Evolutionary conservation across 2,888 invertebrate genomes (phyloP).

Genomic region (Aleiodes leptofemur): DNA sequence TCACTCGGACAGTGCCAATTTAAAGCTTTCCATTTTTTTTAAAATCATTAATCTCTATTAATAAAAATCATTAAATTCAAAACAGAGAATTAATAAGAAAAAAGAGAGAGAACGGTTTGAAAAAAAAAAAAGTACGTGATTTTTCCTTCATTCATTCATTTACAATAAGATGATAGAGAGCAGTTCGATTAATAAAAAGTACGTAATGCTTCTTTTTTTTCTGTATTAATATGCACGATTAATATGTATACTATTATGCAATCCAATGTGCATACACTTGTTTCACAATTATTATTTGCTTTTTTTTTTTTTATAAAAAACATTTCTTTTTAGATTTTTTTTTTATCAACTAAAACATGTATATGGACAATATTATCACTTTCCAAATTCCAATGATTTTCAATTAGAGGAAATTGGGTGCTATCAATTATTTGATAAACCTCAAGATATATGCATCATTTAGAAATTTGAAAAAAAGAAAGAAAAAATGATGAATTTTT

Average conservation of each 20-base stretch:
- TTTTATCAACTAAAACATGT: slow-evolving; percentile 24
- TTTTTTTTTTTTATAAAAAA: not conserved
- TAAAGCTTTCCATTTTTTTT: slow-evolving; percentile 5
- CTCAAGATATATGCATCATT: no score
- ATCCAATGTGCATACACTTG: not conserved
- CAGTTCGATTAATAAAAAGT: slow-evolving; percentile 15
- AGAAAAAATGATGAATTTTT: not conserved
- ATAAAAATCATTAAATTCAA: no score
- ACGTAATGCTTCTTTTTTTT: slow-evolving; percentile 4
- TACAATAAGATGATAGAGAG: not conserved
- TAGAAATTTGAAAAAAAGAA: not conserved
- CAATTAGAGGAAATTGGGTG: not conserved
- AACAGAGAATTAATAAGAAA: no score
- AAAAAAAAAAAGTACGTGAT: not conserved
- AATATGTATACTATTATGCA: slow-evolving; percentile 23
- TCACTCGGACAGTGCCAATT: slow-evolving; percentile 53
- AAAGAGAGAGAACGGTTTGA: slow-evolving; percentile 1
- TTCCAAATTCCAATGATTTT: slow-evolving; percentile 2
- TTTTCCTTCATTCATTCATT: no score
- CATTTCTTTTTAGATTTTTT: not conserved
- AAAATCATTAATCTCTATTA: not conserved
- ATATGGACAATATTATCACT: slow-evolving; percentile 27
- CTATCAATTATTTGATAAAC: not conserved
- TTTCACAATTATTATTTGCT: slow-evolving; percentile 12
- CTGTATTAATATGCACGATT: slow-evolving; percentile 4